Conservation (phyloP, 2,888 invertebrate species). For the Cryptus armator region DNA sequence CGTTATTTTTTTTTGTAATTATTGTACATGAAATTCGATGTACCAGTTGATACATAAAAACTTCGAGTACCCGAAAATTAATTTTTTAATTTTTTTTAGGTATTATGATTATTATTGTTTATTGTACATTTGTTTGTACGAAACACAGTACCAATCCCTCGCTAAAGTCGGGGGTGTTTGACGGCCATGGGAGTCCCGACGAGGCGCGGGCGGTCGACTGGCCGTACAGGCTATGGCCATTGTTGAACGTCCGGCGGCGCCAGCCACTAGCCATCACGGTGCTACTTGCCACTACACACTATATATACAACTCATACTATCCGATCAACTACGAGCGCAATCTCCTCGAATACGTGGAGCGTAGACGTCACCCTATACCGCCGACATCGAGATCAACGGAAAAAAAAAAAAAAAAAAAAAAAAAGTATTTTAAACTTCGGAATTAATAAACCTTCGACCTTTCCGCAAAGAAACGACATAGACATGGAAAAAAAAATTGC, state of each 20-base stretch:
- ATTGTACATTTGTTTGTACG: slow-evolving; percentile 32
- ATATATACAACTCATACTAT: slow-evolving; percentile 68
- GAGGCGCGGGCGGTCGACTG: slow-evolving; percentile 74
- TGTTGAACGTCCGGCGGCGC: slow-evolving; percentile 84
- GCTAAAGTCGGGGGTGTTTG: slow-evolving; percentile 80
- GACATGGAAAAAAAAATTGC: background rate
- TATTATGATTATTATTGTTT: background rate
- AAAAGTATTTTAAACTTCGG: slow-evolving; percentile 8
- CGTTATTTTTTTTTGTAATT: no score
- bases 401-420: slow-evolving; percentile 22
- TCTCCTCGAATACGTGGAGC: slow-evolving; percentile 60
- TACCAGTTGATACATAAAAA: no score
- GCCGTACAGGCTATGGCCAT: slow-evolving; percentile 73
- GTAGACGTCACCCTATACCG: slow-evolving; percentile 61
- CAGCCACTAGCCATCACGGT: slow-evolving; percentile 80
- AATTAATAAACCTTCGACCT: slow-evolving; percentile 37
- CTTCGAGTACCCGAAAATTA: background rate
- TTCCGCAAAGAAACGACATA: background rate
- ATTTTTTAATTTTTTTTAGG: background rate
- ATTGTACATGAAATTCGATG: no score
- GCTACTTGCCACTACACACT: slow-evolving; percentile 67
- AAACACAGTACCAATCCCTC: slow-evolving; percentile 70
- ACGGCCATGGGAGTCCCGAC: slow-evolving; percentile 78
- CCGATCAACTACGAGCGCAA: slow-evolving; percentile 70
- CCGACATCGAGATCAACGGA: slow-evolving; percentile 41